phyloP scores from a whole-genome alignment of 2,113 vertebrate species.

The Pomatorhinus ruficollis region DNA sequence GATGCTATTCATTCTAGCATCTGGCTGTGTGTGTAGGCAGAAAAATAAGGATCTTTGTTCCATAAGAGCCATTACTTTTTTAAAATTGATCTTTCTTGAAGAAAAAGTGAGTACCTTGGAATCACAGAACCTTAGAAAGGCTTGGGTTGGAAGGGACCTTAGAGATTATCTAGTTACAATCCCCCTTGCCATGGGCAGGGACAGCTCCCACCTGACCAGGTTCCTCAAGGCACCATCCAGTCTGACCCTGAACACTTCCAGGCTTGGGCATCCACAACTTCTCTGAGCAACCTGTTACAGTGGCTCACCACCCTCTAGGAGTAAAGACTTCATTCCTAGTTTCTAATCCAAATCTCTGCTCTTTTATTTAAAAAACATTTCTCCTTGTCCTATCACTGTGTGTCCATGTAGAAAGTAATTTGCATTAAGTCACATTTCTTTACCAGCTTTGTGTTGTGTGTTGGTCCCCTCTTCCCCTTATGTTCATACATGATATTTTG shows the following conservation, averaged over 20 bases:
- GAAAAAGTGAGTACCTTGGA: not conserved
- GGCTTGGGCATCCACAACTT: not conserved
- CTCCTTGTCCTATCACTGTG: not conserved
- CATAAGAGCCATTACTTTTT: not conserved
- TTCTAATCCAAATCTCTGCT: not conserved
- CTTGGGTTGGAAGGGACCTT: not conserved
- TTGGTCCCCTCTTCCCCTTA: accelerated
- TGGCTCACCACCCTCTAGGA: not conserved
- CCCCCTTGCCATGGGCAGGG: not conserved
- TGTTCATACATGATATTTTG: not conserved
- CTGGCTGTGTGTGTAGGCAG: not conserved
- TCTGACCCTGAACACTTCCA: not conserved
- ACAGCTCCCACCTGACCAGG: not conserved
- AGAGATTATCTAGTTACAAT: not conserved
- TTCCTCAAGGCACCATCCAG: not conserved
- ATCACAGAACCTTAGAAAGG: not conserved
- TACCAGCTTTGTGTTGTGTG: not conserved
- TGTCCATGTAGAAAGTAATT: not conserved
- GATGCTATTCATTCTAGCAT: not conserved
- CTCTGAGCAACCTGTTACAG: not conserved
- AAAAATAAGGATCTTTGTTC: not conserved
- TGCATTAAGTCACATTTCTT: not conserved
- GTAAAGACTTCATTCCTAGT: not conserved
- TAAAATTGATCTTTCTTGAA: no score
- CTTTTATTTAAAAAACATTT: not conserved